These are phyloP conservation scores for Drosophila basisetae DNA, from an alignment of 2,888 invertebrate species.

Conservation along the genomic window DNA sequence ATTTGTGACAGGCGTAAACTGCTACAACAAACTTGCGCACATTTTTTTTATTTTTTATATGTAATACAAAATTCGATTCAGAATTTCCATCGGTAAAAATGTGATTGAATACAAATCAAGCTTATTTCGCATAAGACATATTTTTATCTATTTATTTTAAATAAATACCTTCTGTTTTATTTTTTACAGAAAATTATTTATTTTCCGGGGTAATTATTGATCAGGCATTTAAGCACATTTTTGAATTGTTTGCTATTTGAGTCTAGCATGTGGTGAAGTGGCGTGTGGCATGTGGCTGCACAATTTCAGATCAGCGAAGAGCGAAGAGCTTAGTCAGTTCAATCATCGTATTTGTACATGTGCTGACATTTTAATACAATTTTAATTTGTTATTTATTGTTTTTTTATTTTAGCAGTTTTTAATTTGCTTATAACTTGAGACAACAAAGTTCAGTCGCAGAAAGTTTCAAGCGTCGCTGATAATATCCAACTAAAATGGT, in stretches of 20 bases:
- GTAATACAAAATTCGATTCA: neutral
- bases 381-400: slow-evolving; percentile 65
- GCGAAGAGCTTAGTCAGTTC: slow-evolving; percentile 6
- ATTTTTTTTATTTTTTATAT: neutral
- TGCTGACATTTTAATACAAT: slow-evolving; percentile 68
- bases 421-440: slow-evolving; percentile 75
- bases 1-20: neutral
- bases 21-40: neutral
- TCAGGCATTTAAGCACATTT: neutral
- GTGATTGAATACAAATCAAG: neutral
- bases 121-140: neutral
- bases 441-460: slow-evolving; percentile 58
- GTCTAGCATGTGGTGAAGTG: slow-evolving; percentile 7
- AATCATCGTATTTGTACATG: slow-evolving; percentile 33
- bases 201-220: slow-evolving; percentile 8
- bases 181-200: neutral
- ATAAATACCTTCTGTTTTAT: neutral
- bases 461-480: slow-evolving; percentile 45
- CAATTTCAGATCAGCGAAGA: slow-evolving; percentile 20
- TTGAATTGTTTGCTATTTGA: neutral
- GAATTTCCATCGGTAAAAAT: neutral
- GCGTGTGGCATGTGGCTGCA: slow-evolving; percentile 30
- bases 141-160: neutral
- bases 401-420: slow-evolving; percentile 32
- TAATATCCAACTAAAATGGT: slow-evolving; percentile 63